Evolutionary conservation across 2,888 invertebrate species (phyloP).

Genomic region (Amphipyra berbera): DNA sequence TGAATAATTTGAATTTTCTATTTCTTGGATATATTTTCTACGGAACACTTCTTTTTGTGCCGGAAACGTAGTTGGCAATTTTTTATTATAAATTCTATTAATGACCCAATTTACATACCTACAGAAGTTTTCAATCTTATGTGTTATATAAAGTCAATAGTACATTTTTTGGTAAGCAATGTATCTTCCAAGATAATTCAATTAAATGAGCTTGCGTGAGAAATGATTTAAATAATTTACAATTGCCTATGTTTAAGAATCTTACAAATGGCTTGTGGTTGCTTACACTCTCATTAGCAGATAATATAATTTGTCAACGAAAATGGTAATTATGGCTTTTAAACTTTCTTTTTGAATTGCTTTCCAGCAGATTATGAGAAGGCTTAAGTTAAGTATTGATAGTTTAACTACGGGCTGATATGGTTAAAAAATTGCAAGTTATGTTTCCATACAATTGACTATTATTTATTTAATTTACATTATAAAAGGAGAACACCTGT

Average conservation of each 20-base stretch:
- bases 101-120: constrained; percentile 32
- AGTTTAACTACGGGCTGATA: too few species aligned
- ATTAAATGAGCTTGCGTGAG: neutral
- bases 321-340: neutral
- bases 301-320: constrained; percentile 2
- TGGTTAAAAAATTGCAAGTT: too few species aligned
- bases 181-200: constrained; percentile 11
- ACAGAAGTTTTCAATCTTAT: constrained; percentile 9
- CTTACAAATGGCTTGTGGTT: constrained; percentile 17
- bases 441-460: too few species aligned
- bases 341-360: too few species aligned
- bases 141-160: neutral
- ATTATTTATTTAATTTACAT: too few species aligned
- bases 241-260: neutral
- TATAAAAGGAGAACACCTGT: too few species aligned
- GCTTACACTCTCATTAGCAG: constrained; percentile 5
- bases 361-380: too few species aligned
- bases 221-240: constrained; percentile 10
- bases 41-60: too few species aligned
- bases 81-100: neutral
- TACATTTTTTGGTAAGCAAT: constrained; percentile 1
- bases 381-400: too few species aligned
- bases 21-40: too few species aligned
- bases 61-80: too few species aligned
- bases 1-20: too few species aligned